phyloP scores from a whole-genome alignment of 2,888 invertebrate species.

The Lomographa bimaculata region DNA sequence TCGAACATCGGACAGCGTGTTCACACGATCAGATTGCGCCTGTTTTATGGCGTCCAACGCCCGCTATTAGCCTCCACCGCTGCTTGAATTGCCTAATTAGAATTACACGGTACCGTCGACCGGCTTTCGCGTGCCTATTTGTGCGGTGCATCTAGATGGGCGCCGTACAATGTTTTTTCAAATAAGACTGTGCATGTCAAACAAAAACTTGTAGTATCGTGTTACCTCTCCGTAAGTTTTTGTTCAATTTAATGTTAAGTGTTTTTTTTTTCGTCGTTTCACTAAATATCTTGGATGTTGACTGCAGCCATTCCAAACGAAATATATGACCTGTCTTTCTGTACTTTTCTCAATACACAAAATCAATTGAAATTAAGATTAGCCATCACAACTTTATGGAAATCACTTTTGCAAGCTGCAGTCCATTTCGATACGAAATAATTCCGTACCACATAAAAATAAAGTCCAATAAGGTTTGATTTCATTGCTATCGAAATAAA shows the following conservation, averaged over 20 bases:
- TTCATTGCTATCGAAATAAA: slow-evolving; percentile 37
- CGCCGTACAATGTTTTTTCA: slow-evolving; percentile 29
- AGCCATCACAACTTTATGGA: slow-evolving; percentile 19
- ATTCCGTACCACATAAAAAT: slow-evolving; percentile 26
- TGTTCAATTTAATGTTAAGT: too few relatives aligned
- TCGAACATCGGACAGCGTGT: slow-evolving; percentile 69
- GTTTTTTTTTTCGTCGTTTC: too few relatives aligned
- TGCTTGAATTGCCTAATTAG: slow-evolving; percentile 80
- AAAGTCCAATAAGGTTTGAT: slow-evolving; percentile 28
- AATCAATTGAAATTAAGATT: slow-evolving; percentile 13
- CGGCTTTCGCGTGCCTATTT: slow-evolving; percentile 54
- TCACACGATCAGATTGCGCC: slow-evolving; percentile 79
- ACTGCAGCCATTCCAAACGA: too few relatives aligned
- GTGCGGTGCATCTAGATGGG: slow-evolving; percentile 48
- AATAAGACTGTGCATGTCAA: slow-evolving; percentile 32
- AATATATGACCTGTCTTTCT: too few relatives aligned
- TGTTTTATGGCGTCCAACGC: slow-evolving; percentile 69
- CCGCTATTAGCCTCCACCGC: slow-evolving; percentile 70
- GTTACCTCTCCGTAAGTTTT: neutral
- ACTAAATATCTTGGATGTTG: too few relatives aligned
- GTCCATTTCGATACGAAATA: slow-evolving; percentile 8
- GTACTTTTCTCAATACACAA: slow-evolving; percentile 13
- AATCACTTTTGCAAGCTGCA: slow-evolving; percentile 15
- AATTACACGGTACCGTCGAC: slow-evolving; percentile 63
- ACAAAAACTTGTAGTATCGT: slow-evolving; percentile 9